Base-by-base conservation (phyloP, 2,888 invertebrate genomes). In the Nomada lathburiana region DNA sequence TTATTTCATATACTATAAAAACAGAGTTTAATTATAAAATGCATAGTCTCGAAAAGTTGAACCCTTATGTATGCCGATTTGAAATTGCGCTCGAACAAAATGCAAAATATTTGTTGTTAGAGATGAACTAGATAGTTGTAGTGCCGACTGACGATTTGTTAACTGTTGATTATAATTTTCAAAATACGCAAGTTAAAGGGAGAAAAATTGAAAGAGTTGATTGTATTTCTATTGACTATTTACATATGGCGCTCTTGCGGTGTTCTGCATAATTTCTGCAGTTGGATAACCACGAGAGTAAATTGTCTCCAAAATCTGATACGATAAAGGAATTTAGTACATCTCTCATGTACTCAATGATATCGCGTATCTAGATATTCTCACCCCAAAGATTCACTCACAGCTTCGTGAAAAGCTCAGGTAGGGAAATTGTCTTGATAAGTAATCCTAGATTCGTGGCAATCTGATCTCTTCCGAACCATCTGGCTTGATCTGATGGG, bases 401-500 rank as follows among this genome's bases (percentile, higher is more conserved):
- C 13, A 16, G 9, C 47, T 71, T 67, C n/a, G 42, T 53, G 26
- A 47, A 76, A 60, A 29, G 26, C 59, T 53, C 5, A n/a, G 65
- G 50, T 42, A 18, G 62, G 36, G 52, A 70, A 80, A 75, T 82
- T 60, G 68, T 76, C 68, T 59, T 44, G 36, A 59, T 71, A 71
- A 71, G 74, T 74, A 71, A 80, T 65, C 64, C 50, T 63, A 64
- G 71, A 76, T 76, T 20, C 59, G 68, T 71, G 71, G 44, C 63
- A 72, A 75, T 47, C 62, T 62, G 73, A 81, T 81, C 59, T 74
- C 76, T 76, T 71, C 57, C 81, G 63, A 50, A 16, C 74, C 81
- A 75, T 81, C 81, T 83, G 74, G 71, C 74, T 53, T 23, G 63
- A 70, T 81, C 44, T 47, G 57, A 76, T 29, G 73, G 68, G 76